Evolutionary conservation across 2,888 invertebrate species (phyloP).

Genomic region (Neoscelio sp.): DNA sequence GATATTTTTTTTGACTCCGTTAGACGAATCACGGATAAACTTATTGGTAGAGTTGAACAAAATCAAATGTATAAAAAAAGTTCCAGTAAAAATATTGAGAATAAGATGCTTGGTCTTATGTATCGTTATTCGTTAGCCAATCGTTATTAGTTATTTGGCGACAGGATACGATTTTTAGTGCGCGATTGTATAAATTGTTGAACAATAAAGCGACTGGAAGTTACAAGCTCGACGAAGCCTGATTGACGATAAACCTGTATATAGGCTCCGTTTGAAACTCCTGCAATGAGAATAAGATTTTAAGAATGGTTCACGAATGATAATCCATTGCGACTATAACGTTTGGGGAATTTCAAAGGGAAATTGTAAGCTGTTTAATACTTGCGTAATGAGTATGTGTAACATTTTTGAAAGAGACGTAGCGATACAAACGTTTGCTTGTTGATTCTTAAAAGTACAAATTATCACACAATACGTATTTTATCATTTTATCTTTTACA

Average conservation of each 20-base stretch:
- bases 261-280: slow-evolving; percentile 14
- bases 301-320: too few species aligned
- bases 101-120: slow-evolving; percentile 28
- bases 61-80: slow-evolving; percentile 48
- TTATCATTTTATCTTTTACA: slow-evolving; percentile 6
- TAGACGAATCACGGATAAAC: too few species aligned
- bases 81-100: slow-evolving; percentile 10
- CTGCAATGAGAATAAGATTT: slow-evolving; percentile 5
- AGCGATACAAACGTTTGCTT: slow-evolving; percentile 15
- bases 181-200: slow-evolving; percentile 55
- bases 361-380: slow-evolving; percentile 24
- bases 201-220: slow-evolving; percentile 50
- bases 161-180: slow-evolving; percentile 41
- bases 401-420: slow-evolving; percentile 28
- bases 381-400: slow-evolving; percentile 8
- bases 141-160: slow-evolving; percentile 50
- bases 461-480: background rate
- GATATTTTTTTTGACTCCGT: slow-evolving; percentile 1
- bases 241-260: slow-evolving; percentile 38
- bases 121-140: slow-evolving; percentile 51
- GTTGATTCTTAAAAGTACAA: slow-evolving; percentile 8
- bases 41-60: slow-evolving; percentile 20
- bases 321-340: background rate
- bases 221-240: slow-evolving; percentile 29
- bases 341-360: background rate